Conservation (phyloP, 30 jellyfish, hydroid and myxozoan species). For the Hydra vulgaris region DNA sequence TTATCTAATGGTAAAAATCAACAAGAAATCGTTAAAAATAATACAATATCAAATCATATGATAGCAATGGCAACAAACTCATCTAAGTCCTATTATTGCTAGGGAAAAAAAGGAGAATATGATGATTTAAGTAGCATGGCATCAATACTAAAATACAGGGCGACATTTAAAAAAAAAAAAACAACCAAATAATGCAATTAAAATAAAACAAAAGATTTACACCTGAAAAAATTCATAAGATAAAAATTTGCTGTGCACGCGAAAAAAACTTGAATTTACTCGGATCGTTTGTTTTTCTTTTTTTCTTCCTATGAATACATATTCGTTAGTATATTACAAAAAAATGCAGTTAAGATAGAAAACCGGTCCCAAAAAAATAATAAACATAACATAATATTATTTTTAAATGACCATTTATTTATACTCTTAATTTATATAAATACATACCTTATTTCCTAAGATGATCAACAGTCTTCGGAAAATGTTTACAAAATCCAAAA, state of each 20-base stretch:
- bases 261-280: not conserved
- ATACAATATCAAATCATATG: not conserved
- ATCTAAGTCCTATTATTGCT: not conserved
- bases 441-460: slow-evolving; percentile 63
- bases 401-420: no score
- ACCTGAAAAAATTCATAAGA: no score
- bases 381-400: no score
- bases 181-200: not conserved
- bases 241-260: not conserved
- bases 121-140: no score
- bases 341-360: no score
- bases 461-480: slow-evolving; percentile 90
- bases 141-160: not conserved
- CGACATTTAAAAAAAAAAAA: not conserved
- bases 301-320: not conserved
- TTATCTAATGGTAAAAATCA: not conserved
- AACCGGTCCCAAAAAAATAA: no score
- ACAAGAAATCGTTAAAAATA: not conserved
- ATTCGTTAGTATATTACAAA: no score
- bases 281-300: not conserved
- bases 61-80: not conserved
- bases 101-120: no score
- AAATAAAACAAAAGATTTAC: no score
- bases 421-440: no score
- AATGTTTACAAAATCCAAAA: slow-evolving; percentile 84